phyloP scores from a whole-genome alignment of 1,140 invertebrate genomes.

The Brachionus calyciflorus region DNA sequence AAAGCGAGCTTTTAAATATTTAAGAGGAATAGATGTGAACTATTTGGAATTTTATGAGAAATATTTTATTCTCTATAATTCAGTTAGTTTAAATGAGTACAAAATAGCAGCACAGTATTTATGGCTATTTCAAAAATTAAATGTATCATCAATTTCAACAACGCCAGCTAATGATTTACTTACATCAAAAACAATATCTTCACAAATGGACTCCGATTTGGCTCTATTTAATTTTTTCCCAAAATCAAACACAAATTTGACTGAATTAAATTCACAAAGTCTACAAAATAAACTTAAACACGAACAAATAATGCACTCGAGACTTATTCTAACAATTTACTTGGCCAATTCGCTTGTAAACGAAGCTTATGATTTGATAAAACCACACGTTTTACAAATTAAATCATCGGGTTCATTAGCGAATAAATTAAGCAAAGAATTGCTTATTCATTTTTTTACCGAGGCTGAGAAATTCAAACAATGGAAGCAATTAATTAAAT shows the following conservation, averaged over 20 bases:
- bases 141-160: background rate
- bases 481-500: background rate
- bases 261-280: background rate
- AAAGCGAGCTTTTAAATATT: slow-evolving; percentile 23
- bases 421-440: background rate
- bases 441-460: background rate
- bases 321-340: background rate
- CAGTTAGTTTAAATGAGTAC: background rate
- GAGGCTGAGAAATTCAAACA: background rate
- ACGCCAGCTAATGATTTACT: too few species aligned
- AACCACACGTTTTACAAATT: background rate
- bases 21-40: slow-evolving; percentile 5
- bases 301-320: slow-evolving; percentile 1
- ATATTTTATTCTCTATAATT: slow-evolving; percentile 17
- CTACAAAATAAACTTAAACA: background rate
- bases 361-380: slow-evolving; percentile 16
- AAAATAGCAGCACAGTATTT: slow-evolving; percentile 13
- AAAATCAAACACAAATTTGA: background rate
- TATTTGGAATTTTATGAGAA: slow-evolving; percentile 30
- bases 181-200: too few species aligned
- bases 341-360: slow-evolving; percentile 11
- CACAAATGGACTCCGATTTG: background rate
- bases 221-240: slow-evolving; percentile 18
- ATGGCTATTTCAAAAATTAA: slow-evolving; percentile 22
- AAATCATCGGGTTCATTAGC: background rate